phyloP scores from a whole-genome alignment of 1,140 invertebrate species.

The Vollenhovia emeryi region DNA sequence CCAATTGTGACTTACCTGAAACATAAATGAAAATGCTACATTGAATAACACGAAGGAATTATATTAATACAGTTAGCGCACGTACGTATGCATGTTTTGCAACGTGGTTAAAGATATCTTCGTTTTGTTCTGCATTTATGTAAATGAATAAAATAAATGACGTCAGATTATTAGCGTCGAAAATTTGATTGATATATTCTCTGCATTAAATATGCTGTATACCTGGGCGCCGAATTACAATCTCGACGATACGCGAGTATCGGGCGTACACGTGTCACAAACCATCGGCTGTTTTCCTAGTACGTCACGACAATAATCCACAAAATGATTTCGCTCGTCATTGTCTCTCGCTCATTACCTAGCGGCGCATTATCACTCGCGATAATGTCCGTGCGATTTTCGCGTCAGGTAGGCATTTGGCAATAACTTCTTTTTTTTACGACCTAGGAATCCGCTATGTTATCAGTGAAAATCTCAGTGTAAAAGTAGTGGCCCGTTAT shows the following conservation, averaged over 20 bases:
- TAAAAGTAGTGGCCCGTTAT: neutral
- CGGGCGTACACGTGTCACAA: constrained; percentile 14
- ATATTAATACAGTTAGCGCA: neutral
- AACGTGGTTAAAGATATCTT: neutral
- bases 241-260: neutral
- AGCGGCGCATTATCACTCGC: constrained; percentile 35
- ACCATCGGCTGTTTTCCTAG: constrained; percentile 33
- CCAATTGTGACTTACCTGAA: constrained; percentile 62
- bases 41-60: neutral
- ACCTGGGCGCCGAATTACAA: neutral
- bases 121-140: neutral
- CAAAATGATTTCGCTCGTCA: constrained; percentile 50
- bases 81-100: neutral
- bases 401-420: neutral
- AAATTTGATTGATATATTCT: constrained; percentile 3
- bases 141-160: neutral
- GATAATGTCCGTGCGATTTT: constrained; percentile 32
- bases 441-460: neutral
- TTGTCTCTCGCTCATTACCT: constrained; percentile 51
- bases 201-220: neutral
- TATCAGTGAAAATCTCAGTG: constrained; percentile 17
- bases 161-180: neutral
- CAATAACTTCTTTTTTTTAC: constrained; percentile 26
- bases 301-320: constrained; percentile 51
- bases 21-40: constrained; percentile 26